Conservation (phyloP, 2,888 invertebrate genomes). For the Ormyrus thymus region DNA sequence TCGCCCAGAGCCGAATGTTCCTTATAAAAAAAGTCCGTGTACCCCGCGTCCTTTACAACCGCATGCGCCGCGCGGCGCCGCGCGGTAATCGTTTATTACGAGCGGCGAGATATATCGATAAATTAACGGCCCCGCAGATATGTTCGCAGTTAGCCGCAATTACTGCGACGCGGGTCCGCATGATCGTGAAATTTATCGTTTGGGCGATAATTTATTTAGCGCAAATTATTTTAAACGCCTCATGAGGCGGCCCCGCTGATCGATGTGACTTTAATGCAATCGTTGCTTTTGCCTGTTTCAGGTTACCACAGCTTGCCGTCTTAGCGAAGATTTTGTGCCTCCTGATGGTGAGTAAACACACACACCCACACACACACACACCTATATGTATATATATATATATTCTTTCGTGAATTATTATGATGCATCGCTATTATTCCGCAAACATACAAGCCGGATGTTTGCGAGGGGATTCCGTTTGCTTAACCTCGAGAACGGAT, state of each 20-base stretch:
- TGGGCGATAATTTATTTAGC: conserved; percentile 35
- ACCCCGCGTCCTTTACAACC: too few relatives aligned
- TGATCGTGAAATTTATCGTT: conserved; percentile 25
- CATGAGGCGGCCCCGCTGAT: conserved; percentile 7
- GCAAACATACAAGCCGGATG: too few relatives aligned
- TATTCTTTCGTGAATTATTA: conserved; percentile 7
- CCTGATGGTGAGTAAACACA: conserved; percentile 84
- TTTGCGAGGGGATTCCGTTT: neutral
- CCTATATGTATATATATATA: too few relatives aligned
- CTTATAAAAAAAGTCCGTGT: too few relatives aligned
- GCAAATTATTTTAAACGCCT: conserved; percentile 45
- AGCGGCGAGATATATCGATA: conserved; percentile 37
- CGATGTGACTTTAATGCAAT: conserved; percentile 49
- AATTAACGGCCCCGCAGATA: conserved; percentile 14
- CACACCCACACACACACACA: too few relatives aligned
- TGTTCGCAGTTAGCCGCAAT: conserved; percentile 10
- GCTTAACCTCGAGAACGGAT: neutral
- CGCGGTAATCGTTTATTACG: conserved; percentile 20
- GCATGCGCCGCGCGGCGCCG: too few relatives aligned
- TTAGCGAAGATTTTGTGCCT: conserved; percentile 93
- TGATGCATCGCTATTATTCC: conserved; percentile 13
- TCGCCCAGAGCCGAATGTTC: too few relatives aligned
- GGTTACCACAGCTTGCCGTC: conserved; percentile 94
- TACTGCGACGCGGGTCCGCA: neutral
- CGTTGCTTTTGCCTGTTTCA: conserved; percentile 75